These are phyloP conservation scores for Cyphomyrmex costatus DNA, from an alignment of 1,140 invertebrate species.

Conservation along the genomic window DNA sequence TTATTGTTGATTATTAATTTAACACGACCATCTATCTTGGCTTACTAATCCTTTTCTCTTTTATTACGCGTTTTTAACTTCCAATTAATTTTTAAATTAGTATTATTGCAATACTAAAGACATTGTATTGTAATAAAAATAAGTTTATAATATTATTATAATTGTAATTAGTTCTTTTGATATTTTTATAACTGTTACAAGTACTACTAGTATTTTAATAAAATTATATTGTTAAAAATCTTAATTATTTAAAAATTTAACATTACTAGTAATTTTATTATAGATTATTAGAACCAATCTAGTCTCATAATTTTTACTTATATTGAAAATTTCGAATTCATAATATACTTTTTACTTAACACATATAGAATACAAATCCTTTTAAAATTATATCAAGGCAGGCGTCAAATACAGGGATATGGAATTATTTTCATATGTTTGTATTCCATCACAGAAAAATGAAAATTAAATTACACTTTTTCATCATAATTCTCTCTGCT, in stretches of 20 bases:
- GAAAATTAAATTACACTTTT: slow-evolving; percentile 11
- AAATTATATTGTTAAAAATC: background rate
- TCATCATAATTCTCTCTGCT: background rate
- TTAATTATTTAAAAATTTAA: background rate
- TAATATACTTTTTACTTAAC: background rate
- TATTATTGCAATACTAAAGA: background rate
- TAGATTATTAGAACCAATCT: background rate
- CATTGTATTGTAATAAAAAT: background rate
- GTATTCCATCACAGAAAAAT: background rate
- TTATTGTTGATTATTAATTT: too few relatives aligned
- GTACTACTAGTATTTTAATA: background rate
- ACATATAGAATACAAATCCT: background rate
- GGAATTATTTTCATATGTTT: background rate
- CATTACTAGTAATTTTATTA: slow-evolving; percentile 2
- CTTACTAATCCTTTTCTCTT: too few relatives aligned
- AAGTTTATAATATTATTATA: background rate
- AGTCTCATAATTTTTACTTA: background rate
- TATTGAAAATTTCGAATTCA: background rate
- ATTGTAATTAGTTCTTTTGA: too few relatives aligned
- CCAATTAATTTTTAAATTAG: background rate
- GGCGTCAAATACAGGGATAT: background rate
- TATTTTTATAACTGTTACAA: background rate
- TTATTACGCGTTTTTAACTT: too few relatives aligned
- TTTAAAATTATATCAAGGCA: background rate
- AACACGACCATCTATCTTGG: too few relatives aligned